These are phyloP conservation scores for Apaloderma vittatum DNA, from an alignment of 2,113 vertebrate genomes.

Conservation along the genomic window DNA sequence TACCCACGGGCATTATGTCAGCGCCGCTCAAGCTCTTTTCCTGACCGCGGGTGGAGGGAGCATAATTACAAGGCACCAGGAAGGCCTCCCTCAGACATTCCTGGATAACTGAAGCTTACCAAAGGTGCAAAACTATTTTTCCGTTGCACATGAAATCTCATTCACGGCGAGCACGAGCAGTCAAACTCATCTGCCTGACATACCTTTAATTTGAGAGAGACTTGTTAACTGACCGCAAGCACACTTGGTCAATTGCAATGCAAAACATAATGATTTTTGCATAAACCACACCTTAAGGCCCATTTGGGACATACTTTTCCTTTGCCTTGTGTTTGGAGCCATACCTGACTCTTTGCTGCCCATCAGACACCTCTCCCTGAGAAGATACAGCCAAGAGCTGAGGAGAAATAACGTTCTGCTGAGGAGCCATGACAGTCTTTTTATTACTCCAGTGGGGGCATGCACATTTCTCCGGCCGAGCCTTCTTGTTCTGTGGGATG, in stretches of 20 bases:
- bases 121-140: neutral
- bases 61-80: rapidly evolving
- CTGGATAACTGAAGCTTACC: neutral
- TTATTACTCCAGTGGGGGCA: too few relatives aligned
- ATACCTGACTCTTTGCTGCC: neutral
- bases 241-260: rapidly evolving
- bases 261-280: neutral
- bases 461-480: rapidly evolving
- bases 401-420: neutral
- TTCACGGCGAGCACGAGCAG: neutral
- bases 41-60: neutral
- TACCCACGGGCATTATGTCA: neutral
- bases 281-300: neutral
- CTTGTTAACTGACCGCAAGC: neutral
- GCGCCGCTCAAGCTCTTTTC: neutral
- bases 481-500: neutral
- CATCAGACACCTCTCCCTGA: neutral
- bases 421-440: neutral
- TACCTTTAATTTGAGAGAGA: neutral
- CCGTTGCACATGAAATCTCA: rapidly evolving
- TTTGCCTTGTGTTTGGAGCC: neutral
- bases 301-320: rapidly evolving
- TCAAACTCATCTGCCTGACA: neutral
- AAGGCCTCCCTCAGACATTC: neutral
- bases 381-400: neutral